Percentiles rank a stretch among this genome's conserved stretches.
phyloP scores from a whole-genome alignment of 1,140 invertebrate genomes.

The Helicoverpa armigera region DNA sequence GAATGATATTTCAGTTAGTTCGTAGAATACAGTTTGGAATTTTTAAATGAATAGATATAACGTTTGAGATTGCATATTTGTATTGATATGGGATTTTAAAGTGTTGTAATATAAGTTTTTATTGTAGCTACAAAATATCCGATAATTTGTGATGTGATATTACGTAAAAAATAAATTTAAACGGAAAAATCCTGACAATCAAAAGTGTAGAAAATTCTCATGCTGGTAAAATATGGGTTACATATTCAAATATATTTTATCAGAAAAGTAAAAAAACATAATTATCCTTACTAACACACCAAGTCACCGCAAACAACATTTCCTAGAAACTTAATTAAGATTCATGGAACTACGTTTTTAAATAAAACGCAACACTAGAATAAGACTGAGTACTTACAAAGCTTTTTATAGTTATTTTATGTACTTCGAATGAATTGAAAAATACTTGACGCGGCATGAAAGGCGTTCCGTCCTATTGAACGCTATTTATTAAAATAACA shows the following conservation, averaged over 20 bases:
- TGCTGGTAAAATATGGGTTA: too few species aligned
- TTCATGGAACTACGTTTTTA: constrained; percentile 7
- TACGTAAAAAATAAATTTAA: not conserved
- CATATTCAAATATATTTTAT: too few species aligned
- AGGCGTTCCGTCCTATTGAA: not conserved
- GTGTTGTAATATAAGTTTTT: too few species aligned
- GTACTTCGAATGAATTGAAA: not conserved
- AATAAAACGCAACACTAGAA: not conserved
- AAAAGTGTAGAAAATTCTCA: too few species aligned
- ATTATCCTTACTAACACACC: not conserved
- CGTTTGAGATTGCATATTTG: too few species aligned
- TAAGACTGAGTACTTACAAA: not conserved
- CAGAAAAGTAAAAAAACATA: not conserved
- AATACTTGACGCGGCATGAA: not conserved
- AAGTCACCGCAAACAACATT: not conserved
- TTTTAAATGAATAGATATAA: not conserved
- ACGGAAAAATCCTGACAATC: too few species aligned
- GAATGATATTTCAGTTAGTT: constrained; percentile 5
- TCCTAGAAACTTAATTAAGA: constrained; percentile 17
- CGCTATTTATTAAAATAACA: not conserved
- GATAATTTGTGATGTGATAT: not conserved
- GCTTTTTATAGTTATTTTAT: not conserved
- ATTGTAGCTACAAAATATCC: too few species aligned
- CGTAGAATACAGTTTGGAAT: not conserved
- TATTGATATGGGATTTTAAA: too few species aligned